phyloP scores from a whole-genome alignment of 2,888 invertebrate species.

The Leuctra nigra region DNA sequence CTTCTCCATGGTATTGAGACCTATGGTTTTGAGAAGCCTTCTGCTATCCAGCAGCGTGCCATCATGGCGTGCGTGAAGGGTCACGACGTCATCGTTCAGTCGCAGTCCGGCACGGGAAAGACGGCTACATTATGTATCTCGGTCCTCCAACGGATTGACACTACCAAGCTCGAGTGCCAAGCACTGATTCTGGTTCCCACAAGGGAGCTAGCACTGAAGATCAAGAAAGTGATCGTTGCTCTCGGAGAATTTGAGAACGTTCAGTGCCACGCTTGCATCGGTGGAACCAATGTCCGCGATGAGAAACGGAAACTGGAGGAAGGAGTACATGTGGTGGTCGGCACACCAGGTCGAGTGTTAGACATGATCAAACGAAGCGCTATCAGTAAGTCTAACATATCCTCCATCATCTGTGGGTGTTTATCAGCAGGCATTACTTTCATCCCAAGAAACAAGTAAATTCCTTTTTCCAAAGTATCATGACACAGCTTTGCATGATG shows the following conservation, averaged over 20 bases:
- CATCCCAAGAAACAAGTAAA: no score
- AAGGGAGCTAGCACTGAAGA: constrained; percentile 70
- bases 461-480: no score
- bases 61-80: constrained; percentile 96
- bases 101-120: constrained; percentile 99
- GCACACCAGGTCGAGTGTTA: constrained; percentile 95
- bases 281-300: constrained; percentile 97
- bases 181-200: constrained; percentile 98
- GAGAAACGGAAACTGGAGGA: constrained; percentile 91
- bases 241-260: constrained; percentile 98
- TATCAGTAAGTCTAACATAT: constrained; percentile 52
- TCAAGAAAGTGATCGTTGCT: constrained; percentile 87
- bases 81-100: constrained; percentile 98
- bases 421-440: no score
- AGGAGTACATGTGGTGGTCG: constrained; percentile 96
- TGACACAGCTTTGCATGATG: no score
- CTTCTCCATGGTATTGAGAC: constrained; percentile 96
- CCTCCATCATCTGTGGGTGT: no score
- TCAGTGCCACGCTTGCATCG: constrained; percentile 98
- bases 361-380: constrained; percentile 96
- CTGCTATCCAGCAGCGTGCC: constrained; percentile 98
- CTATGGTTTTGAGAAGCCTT: constrained; percentile 99
- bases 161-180: constrained; percentile 83
- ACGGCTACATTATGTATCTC: constrained; percentile 99
- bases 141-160: constrained; percentile 95